phyloP scores from a whole-genome alignment of 2,113 vertebrate genomes.

The Sinocyclocheilus anshuiensis region DNA sequence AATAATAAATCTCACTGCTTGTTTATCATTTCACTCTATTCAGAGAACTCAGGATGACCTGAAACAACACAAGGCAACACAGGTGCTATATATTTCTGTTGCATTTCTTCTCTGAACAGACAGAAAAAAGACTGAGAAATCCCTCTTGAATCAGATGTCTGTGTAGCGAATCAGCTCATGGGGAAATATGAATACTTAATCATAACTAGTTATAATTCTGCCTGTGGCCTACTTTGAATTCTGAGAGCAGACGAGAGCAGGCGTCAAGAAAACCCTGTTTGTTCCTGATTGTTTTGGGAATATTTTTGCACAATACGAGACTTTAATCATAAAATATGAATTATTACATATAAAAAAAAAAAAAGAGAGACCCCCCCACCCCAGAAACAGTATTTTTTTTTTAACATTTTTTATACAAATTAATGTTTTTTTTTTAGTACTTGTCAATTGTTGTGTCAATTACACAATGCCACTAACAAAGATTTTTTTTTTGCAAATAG shows the following conservation, averaged over 20 bases:
- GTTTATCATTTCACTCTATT: background rate
- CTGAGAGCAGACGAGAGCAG: too few species aligned
- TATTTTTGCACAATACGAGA: background rate
- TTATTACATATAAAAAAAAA: too few species aligned
- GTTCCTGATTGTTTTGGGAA: background rate
- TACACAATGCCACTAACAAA: too few species aligned
- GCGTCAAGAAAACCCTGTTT: background rate
- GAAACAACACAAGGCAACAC: background rate
- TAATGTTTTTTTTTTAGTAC: too few species aligned
- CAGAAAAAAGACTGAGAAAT: background rate
- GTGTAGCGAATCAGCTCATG: too few species aligned
- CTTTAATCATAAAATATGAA: background rate
- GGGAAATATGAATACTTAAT: too few species aligned
- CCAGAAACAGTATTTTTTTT: too few species aligned
- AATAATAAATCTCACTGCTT: background rate
- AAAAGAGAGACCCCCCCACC: too few species aligned
- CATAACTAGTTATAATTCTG: too few species aligned
- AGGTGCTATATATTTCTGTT: background rate
- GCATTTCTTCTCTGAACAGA: background rate
- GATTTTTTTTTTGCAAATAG: background rate
- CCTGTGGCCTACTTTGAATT: background rate
- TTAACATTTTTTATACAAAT: too few species aligned
- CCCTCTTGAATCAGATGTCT: background rate
- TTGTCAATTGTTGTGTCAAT: too few species aligned
- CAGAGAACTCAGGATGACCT: background rate